Conservation (phyloP, 2,797 vertebrate species). For the Sarcophilus harrisii region DNA sequence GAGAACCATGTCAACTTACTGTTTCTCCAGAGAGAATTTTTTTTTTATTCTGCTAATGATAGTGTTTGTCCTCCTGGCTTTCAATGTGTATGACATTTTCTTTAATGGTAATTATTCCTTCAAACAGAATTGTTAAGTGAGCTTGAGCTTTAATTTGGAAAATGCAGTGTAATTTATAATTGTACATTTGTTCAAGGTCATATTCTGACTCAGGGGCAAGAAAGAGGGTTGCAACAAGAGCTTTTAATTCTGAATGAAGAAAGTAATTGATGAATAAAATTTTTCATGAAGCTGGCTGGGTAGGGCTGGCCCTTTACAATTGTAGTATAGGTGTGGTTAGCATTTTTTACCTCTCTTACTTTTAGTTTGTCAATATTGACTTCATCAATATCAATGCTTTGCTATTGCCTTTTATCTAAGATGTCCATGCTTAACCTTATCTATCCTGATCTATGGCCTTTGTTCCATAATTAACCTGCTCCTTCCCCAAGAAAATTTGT, state of each 20-base stretch:
- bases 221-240: background rate
- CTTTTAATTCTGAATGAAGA: background rate
- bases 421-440: background rate
- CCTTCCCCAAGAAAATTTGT: background rate
- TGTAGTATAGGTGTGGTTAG: background rate
- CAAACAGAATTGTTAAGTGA: conserved; percentile 36
- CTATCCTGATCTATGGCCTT: background rate
- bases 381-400: background rate
- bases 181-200: conserved; percentile 39
- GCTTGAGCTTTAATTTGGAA: conserved; percentile 46
- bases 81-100: conserved; percentile 15
- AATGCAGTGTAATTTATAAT: conserved; percentile 26
- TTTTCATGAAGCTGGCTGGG: background rate
- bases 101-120: conserved; percentile 32
- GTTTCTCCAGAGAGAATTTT: conserved; percentile 40
- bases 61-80: background rate
- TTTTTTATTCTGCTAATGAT: conserved; percentile 18
- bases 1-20: background rate
- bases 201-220: conserved; percentile 34
- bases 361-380: background rate
- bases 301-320: background rate
- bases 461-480: background rate
- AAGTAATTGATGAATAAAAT: background rate
- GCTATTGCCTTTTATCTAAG: background rate
- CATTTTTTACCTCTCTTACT: background rate